Conservation (phyloP, 2,797 vertebrate genomes). For the Muscicapa striata region DNA sequence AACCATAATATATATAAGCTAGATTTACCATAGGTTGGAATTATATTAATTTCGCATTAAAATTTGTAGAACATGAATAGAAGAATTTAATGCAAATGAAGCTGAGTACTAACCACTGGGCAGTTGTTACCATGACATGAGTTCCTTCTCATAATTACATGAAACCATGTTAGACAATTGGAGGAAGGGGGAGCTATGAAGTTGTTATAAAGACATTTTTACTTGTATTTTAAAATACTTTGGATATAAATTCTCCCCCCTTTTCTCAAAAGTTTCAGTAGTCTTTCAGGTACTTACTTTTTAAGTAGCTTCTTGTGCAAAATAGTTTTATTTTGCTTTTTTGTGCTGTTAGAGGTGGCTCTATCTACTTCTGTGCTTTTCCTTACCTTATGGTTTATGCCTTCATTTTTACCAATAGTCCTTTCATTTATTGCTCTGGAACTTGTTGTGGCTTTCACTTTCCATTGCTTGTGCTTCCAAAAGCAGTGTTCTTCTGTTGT, state of each 20-base stretch:
- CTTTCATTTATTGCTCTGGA: neutral
- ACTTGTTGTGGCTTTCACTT: neutral
- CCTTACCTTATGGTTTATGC: neutral
- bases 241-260: fast-evolving
- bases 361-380: neutral
- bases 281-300: neutral
- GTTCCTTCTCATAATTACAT: neutral
- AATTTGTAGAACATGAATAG: neutral
- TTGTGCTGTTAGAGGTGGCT: neutral
- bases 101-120: neutral
- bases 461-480: neutral
- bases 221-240: neutral
- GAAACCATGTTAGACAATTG: fast-evolving
- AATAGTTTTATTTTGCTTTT: neutral
- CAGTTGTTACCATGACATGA: neutral
- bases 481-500: neutral
- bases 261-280: neutral
- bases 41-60: neutral
- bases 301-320: neutral
- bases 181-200: neutral
- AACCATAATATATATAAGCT: neutral
- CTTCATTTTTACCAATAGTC: neutral
- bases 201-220: neutral
- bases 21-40: neutral
- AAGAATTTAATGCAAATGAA: neutral